Percentiles rank a stretch among this genome's conserved stretches.
phyloP scores from a whole-genome alignment of 2,113 vertebrate species.

The Apteryx mantelli region DNA sequence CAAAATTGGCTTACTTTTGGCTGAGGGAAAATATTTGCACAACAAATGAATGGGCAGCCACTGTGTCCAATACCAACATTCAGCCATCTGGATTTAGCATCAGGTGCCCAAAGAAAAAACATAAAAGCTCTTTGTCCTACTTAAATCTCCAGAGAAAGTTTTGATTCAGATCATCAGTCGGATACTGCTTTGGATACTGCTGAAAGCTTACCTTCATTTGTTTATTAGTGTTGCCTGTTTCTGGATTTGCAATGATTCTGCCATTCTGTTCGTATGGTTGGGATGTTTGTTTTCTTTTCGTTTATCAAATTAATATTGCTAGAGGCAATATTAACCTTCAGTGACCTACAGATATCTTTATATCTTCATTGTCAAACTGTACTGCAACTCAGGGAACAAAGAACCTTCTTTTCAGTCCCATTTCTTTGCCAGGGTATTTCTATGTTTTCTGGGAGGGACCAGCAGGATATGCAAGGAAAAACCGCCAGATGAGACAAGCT shows the following conservation, averaged over 20 bases:
- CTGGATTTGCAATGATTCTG: conserved; percentile 33
- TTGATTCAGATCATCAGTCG: not conserved
- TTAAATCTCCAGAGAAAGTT: conserved; percentile 21
- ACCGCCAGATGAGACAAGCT: not conserved
- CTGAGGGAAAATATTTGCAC: conserved; percentile 28
- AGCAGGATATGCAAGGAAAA: conserved; percentile 4
- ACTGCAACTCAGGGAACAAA: conserved; percentile 32
- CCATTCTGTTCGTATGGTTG: not conserved
- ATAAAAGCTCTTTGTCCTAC: conserved; percentile 35
- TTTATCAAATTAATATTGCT: conserved; percentile 19
- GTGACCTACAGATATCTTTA: conserved; percentile 31
- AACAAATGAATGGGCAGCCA: not conserved
- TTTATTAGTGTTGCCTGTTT: conserved; percentile 7
- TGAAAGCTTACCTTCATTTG: not conserved
- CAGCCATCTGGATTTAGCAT: conserved; percentile 46
- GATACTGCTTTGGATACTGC: conserved; percentile 19
- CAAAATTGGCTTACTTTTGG: not conserved
- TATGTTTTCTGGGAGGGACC: conserved; percentile 14
- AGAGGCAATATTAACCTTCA: conserved; percentile 34
- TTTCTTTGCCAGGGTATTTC: conserved; percentile 44
- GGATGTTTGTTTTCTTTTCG: conserved; percentile 34
- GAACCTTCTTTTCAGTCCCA: conserved; percentile 13
- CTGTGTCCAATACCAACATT: not conserved
- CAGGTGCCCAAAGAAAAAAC: not conserved
- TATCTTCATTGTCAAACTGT: conserved; percentile 14